Conservation (phyloP, 2,113 vertebrate species). For the Gila orcuttii region DNA sequence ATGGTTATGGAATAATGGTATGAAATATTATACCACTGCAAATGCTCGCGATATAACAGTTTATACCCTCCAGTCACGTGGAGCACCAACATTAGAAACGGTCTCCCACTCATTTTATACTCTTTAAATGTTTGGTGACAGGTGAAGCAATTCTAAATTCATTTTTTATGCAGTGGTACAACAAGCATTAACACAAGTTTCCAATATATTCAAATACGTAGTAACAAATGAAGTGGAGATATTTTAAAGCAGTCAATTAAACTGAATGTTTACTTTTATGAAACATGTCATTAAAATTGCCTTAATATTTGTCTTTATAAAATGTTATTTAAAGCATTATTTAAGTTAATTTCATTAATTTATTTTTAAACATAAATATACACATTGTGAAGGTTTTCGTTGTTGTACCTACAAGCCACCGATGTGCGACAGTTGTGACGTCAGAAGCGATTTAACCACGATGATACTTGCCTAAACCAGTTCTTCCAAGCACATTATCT, state of each 20-base stretch:
- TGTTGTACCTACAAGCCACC: background rate
- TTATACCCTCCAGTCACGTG: background rate
- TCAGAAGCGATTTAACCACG: conserved; percentile 12
- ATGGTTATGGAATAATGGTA: background rate
- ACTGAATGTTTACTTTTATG: background rate
- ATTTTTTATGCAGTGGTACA: background rate
- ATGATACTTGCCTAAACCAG: background rate
- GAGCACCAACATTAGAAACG: background rate
- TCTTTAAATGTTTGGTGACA: background rate
- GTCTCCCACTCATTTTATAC: background rate
- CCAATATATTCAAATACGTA: background rate
- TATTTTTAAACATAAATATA: background rate
- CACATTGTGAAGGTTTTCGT: background rate
- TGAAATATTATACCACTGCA: background rate
- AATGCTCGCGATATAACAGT: background rate
- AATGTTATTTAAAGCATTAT: background rate
- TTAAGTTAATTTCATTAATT: background rate
- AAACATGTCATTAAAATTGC: background rate
- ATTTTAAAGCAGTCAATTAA: background rate
- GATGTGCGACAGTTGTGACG: conserved; percentile 21
- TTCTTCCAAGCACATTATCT: background rate
- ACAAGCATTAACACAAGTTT: background rate
- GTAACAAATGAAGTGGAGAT: background rate
- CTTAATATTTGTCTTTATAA: background rate
- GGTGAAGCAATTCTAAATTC: background rate